phyloP scores from a whole-genome alignment of 2,113 vertebrate species.

The human (Homo sapiens) region DNA sequence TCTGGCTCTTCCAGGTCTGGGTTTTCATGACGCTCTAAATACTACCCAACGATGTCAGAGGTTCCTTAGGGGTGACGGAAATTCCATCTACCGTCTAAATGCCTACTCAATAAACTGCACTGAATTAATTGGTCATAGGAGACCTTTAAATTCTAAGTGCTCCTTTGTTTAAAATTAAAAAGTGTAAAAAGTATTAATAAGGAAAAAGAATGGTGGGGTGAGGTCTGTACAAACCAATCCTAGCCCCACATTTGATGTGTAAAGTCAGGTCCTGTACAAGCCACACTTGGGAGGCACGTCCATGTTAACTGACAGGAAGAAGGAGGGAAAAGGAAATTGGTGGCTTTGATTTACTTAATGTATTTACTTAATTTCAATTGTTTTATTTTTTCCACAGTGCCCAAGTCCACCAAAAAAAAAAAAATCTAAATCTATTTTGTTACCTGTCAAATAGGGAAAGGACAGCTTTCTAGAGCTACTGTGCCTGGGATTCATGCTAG shows the following conservation, averaged over 20 bases:
- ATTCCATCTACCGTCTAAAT: neutral
- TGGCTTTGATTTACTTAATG: neutral
- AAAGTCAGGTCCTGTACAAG: neutral
- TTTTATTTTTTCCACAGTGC: neutral
- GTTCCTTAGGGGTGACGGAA: neutral
- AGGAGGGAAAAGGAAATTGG: neutral
- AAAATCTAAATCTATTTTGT: neutral
- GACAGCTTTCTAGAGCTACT: neutral
- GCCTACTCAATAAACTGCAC: slow-evolving; percentile 11
- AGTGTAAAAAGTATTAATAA: neutral
- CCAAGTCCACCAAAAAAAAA: neutral
- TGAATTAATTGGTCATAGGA: slow-evolving; percentile 46
- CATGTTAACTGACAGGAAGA: neutral
- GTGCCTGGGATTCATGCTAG: neutral
- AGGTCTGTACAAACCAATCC: neutral
- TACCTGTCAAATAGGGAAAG: neutral
- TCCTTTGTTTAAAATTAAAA: slow-evolving; percentile 51
- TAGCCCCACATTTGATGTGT: too few relatives aligned
- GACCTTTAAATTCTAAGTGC: slow-evolving; percentile 48
- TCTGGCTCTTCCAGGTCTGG: neutral
- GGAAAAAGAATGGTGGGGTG: too few relatives aligned
- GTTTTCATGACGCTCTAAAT: neutral
- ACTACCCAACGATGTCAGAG: neutral
- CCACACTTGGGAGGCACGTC: too few relatives aligned
- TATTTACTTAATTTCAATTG: neutral